phyloP scores from a whole-genome alignment of 1,140 invertebrate genomes.

The Bombus confusus region DNA sequence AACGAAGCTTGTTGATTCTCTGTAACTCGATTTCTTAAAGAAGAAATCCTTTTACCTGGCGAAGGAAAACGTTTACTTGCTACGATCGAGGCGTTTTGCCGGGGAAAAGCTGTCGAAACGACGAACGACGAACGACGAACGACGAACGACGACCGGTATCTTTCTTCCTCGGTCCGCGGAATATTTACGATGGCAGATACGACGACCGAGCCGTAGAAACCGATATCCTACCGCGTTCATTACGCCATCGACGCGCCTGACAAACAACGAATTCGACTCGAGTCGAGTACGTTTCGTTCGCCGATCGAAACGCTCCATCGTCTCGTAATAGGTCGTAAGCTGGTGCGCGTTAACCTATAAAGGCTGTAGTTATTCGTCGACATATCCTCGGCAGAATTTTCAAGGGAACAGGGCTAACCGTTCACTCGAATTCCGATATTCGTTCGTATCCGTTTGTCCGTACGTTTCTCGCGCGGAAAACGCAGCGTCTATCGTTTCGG shows the following conservation, averaged over 20 bases:
- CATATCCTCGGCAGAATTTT: not conserved
- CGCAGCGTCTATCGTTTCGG: too few relatives aligned
- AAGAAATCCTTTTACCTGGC: too few relatives aligned
- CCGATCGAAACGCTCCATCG: slow-evolving; percentile 36
- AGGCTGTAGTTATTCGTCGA: not conserved
- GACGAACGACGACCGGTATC: slow-evolving; percentile 1
- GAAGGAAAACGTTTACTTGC: not conserved
- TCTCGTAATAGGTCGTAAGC: slow-evolving; percentile 30
- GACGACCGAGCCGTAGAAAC: not conserved
- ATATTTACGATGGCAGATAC: slow-evolving; percentile 30
- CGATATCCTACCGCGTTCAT: slow-evolving; percentile 26
- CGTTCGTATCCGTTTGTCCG: not conserved
- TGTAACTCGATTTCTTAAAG: not conserved
- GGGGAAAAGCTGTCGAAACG: not conserved
- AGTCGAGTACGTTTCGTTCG: slow-evolving; percentile 42
- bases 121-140: not conserved
- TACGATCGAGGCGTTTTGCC: not conserved
- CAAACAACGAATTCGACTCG: slow-evolving; percentile 59
- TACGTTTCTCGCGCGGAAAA: too few relatives aligned
- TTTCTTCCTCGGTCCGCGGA: not conserved
- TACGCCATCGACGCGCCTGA: slow-evolving; percentile 47
- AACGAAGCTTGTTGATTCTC: not conserved
- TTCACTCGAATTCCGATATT: not conserved
- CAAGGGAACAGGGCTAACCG: not conserved
- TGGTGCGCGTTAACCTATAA: not conserved